Base-by-base conservation (phyloP, 2,888 invertebrate genomes). In the Zootermopsis nevadensis region DNA sequence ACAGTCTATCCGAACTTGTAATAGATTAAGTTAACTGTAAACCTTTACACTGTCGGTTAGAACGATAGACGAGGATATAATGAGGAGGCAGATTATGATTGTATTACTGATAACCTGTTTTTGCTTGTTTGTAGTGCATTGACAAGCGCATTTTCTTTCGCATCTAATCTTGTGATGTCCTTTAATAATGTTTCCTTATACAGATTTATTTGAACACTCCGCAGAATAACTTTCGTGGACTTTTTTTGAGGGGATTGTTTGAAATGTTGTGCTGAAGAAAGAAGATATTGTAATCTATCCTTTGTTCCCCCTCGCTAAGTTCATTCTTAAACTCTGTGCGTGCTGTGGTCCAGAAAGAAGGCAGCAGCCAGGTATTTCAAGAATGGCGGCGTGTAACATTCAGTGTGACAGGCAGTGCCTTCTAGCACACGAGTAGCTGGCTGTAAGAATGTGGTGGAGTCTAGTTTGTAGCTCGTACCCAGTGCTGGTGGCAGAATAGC, bases 401-500 rank as follows among this genome's bases (percentile, higher is more conserved):
- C 42, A 3, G 66, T 66, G 79, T 66, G 79, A 79, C 79, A 79
- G 66, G 35, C 77, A 77, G 53, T 53, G 69, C 69, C 31, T 69
- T 19, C 66, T 66, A 66, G 66, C 69, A 69, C 69, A 48, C 77
- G 27, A 55, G 74, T n/a, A 76, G 76, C 76, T 76, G 76, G 38
- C 76, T 27, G 77, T 31, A 77, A 77, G 77, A 77, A 77, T 77
- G 77, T 77, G 77, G 55, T 33, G 55, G 55, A 48, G 27, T 69
- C 69, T 69, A 69, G 31, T 60, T 33, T 69, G 33, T 33, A 69
- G 69, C 69, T 66, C 77, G 55, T 19, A 19, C 19, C 48, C 48
- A 19, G 48, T 48, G 3, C 8, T 79, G 79, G 66, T 79, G 79
- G 79, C 79, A 72, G 81, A 81, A 81, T 81, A 53, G 69, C 48